These are phyloP conservation scores for Trichoplusia ni DNA, from an alignment of 1,140 invertebrate genomes.

Conservation along the genomic window DNA sequence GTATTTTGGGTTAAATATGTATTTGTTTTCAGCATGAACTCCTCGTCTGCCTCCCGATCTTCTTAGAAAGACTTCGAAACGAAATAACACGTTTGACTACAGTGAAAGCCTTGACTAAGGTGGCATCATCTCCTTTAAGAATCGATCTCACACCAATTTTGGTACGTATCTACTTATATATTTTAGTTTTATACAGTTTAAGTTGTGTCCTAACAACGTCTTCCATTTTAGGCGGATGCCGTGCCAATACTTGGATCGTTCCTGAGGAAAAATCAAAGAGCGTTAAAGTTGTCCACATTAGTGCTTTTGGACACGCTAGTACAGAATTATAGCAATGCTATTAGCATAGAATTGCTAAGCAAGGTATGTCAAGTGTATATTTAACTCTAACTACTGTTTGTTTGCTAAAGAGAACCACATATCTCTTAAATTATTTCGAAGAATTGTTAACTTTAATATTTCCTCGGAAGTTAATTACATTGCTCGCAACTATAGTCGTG, in stretches of 20 bases:
- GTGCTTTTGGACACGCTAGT: conserved; percentile 95
- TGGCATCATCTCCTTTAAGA: conserved; percentile 93
- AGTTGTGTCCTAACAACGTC: conserved; percentile 27
- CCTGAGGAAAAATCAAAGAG: conserved; percentile 97
- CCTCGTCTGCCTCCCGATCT: conserved; percentile 93
- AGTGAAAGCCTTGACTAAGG: conserved; percentile 97
- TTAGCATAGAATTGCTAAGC: conserved; percentile 87
- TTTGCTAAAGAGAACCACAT: too few relatives aligned
- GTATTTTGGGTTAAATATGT: too few relatives aligned
- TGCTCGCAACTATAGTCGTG: too few relatives aligned
- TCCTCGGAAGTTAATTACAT: too few relatives aligned
- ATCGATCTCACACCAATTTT: conserved; percentile 94
- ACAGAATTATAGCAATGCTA: conserved; percentile 89
- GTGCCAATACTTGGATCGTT: conserved; percentile 96
- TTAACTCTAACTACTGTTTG: too few relatives aligned
- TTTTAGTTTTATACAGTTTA: conserved; percentile 25
- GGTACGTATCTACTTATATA: conserved; percentile 70
- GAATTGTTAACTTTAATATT: too few relatives aligned
- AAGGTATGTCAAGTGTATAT: conserved; percentile 79
- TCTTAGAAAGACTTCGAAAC: conserved; percentile 96
- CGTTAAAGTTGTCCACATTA: conserved; percentile 95
- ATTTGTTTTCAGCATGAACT: conserved; percentile 85
- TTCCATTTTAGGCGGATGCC: conserved; percentile 86
- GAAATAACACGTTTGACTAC: conserved; percentile 98
- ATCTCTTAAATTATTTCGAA: too few relatives aligned